phyloP scores from a whole-genome alignment of 1,140 invertebrate species.

The Halotydeus destructor region DNA sequence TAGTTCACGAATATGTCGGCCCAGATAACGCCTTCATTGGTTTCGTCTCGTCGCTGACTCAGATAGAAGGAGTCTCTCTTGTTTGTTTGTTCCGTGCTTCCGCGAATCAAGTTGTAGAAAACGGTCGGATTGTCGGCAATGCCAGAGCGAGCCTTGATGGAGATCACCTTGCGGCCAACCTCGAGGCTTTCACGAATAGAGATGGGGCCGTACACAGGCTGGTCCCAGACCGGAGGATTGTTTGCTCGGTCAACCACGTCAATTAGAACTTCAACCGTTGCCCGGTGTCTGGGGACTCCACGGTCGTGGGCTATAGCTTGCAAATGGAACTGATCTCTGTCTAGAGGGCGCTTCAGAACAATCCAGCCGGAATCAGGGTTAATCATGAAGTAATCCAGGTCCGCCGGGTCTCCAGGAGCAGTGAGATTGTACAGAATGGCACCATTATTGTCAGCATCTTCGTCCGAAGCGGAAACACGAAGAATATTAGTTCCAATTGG shows the following conservation, averaged over 20 bases:
- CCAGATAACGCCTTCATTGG: slow-evolving; percentile 61
- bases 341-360: slow-evolving; percentile 70
- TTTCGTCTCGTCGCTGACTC: slow-evolving; percentile 69
- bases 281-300: slow-evolving; percentile 61
- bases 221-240: slow-evolving; percentile 82
- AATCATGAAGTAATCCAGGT: slow-evolving; percentile 82
- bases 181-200: slow-evolving; percentile 92
- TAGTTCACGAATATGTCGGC: slow-evolving; percentile 76
- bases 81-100: slow-evolving; percentile 81
- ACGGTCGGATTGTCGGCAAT: slow-evolving; percentile 86
- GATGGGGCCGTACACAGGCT: slow-evolving; percentile 76
- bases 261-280: slow-evolving; percentile 85
- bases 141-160: slow-evolving; percentile 75
- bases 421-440: slow-evolving; percentile 42
- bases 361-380: slow-evolving; percentile 91
- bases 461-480: slow-evolving; percentile 76
- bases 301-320: slow-evolving; percentile 77
- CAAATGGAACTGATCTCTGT: slow-evolving; percentile 82
- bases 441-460: slow-evolving; percentile 86
- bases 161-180: slow-evolving; percentile 86
- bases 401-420: slow-evolving; percentile 55
- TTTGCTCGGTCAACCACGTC: slow-evolving; percentile 93
- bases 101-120: slow-evolving; percentile 79
- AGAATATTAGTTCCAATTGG: slow-evolving; percentile 83
- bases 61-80: slow-evolving; percentile 86